Percentiles rank a stretch among this genome's conserved stretches.
Evolutionary conservation across 2,113 vertebrate species (phyloP).

Genomic region (Anguilla japonica): DNA sequence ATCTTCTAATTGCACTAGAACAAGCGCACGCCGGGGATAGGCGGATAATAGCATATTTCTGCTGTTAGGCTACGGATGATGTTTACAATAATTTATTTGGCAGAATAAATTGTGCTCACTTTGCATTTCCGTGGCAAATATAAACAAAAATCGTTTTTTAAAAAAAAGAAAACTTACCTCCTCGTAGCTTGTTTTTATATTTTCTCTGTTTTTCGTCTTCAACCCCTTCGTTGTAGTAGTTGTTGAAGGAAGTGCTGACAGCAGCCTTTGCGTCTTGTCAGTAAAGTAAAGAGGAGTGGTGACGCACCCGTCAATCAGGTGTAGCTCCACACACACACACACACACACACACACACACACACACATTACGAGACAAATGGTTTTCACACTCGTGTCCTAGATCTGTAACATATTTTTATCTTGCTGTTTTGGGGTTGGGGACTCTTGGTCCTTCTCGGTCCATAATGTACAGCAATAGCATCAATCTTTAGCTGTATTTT

Average conservation of each 20-base stretch:
- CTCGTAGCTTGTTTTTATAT: background rate
- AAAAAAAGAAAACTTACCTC: background rate
- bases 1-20: background rate
- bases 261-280: background rate
- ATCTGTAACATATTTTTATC: background rate
- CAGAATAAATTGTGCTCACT: background rate
- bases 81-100: background rate
- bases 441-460: too few species aligned
- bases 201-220: background rate
- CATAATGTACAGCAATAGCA: background rate
- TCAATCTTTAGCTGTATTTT: background rate
- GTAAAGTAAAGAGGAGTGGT: background rate
- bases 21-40: background rate
- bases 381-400: background rate
- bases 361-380: background rate
- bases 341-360: conserved; percentile 9
- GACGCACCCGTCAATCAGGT: background rate
- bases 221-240: background rate
- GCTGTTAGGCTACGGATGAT: background rate
- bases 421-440: background rate
- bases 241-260: background rate
- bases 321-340: background rate
- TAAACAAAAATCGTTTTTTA: background rate
- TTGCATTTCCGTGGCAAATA: background rate
- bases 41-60: background rate